A percentile compares a stretch with the other conserved stretches of the same genome.
Conservation (phyloP, 2,888 invertebrate genomes). For the Aspidiotus rigidus region DNA sequence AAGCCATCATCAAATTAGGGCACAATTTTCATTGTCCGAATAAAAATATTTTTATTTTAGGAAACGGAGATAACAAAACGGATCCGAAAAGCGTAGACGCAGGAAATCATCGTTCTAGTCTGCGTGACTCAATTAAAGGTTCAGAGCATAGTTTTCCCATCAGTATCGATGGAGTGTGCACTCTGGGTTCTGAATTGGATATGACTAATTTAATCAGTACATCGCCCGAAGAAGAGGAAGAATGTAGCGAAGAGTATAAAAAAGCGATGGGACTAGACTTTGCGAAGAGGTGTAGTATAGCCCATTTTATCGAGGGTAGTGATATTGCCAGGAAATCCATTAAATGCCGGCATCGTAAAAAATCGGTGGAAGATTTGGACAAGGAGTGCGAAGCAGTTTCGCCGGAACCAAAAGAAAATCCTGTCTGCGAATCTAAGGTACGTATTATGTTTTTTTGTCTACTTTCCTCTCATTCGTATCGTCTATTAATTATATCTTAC, state of each 20-base stretch:
- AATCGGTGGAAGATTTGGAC: constrained; percentile 35
- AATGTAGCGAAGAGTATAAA: constrained; percentile 39
- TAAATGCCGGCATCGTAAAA: constrained; percentile 44
- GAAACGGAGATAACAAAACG: constrained; percentile 9
- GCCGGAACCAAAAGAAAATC: background rate
- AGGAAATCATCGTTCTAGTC: constrained; percentile 21
- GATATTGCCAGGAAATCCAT: constrained; percentile 73
- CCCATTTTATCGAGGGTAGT: constrained; percentile 69
- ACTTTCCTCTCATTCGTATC: background rate
- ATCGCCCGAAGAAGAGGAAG: constrained; percentile 39
- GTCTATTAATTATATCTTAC: background rate
- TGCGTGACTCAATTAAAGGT: constrained; percentile 29
- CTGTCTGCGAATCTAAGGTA: constrained; percentile 20
- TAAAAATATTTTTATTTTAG: background rate
- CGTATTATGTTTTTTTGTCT: background rate
- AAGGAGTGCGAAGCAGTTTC: constrained; percentile 22
- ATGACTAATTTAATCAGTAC: constrained; percentile 40
- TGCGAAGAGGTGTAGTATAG: constrained; percentile 56
- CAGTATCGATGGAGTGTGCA: constrained; percentile 30
- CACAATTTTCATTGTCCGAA: too few species aligned
- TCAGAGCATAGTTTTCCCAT: constrained; percentile 29
- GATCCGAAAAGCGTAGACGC: background rate
- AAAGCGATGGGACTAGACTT: constrained; percentile 37
- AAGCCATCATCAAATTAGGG: too few species aligned
- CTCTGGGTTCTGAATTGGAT: constrained; percentile 37